phyloP scores from a whole-genome alignment of 2,797 vertebrate species.

The Cheirogaleus major region DNA sequence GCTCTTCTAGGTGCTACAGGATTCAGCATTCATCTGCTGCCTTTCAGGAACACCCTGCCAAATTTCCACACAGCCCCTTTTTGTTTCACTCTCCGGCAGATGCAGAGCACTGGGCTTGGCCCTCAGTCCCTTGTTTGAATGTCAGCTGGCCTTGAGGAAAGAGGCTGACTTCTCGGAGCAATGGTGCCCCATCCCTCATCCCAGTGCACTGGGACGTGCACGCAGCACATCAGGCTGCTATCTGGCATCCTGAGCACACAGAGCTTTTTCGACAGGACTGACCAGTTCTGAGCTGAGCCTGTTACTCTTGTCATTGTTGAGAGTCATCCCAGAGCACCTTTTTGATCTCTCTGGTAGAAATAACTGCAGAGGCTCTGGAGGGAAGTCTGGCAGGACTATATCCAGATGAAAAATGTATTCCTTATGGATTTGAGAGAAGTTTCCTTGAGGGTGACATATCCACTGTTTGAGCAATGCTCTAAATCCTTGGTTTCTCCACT shows the following conservation, averaged over 20 bases:
- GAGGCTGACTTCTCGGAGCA: not conserved
- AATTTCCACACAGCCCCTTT: slow-evolving; percentile 71
- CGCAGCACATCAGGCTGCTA: not conserved
- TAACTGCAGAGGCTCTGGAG: slow-evolving; percentile 63
- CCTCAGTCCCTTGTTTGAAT: not conserved
- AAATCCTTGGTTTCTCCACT: slow-evolving; percentile 41
- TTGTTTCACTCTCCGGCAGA: slow-evolving; percentile 62
- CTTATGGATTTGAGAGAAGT: slow-evolving; percentile 62
- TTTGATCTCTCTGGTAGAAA: slow-evolving; percentile 64
- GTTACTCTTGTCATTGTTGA: slow-evolving; percentile 5
- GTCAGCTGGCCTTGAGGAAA: slow-evolving; percentile 57
- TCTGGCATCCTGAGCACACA: not conserved
- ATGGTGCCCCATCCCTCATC: not conserved
- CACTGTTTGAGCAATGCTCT: not conserved
- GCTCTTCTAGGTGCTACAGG: slow-evolving; percentile 54
- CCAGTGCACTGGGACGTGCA: not conserved
- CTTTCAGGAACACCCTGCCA: slow-evolving; percentile 66
- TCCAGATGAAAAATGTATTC: slow-evolving; percentile 60
- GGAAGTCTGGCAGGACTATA: slow-evolving; percentile 24
- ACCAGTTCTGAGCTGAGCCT: slow-evolving; percentile 27
- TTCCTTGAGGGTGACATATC: slow-evolving; percentile 21
- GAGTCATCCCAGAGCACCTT: slow-evolving; percentile 39
- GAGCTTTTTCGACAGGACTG: not conserved
- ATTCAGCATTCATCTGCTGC: slow-evolving; percentile 68
- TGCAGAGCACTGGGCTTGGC: slow-evolving; percentile 39